phyloP scores from a whole-genome alignment of 2,888 invertebrate genomes.

The Phaedon cochleariae region DNA sequence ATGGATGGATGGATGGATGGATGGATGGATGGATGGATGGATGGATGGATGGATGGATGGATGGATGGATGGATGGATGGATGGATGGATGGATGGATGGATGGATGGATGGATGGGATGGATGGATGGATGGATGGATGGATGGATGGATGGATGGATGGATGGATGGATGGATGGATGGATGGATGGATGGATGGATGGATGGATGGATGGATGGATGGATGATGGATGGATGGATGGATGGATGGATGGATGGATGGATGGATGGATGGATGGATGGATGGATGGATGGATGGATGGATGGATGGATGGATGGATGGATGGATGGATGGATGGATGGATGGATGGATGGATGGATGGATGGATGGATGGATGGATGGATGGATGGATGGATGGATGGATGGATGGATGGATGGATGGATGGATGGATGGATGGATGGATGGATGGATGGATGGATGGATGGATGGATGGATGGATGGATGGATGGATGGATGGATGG shows the following conservation, averaged over 20 bases:
- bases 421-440: too few species aligned
- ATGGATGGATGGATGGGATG: too few species aligned
- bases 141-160: slow-evolving; percentile 4
- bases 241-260: slow-evolving; percentile 11
- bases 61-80: slow-evolving; percentile 4
- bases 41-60: slow-evolving; percentile 4
- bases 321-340: slow-evolving; percentile 11
- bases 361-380: slow-evolving; percentile 11
- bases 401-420: too few species aligned
- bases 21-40: slow-evolving; percentile 4
- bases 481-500: too few species aligned
- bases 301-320: slow-evolving; percentile 11
- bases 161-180: slow-evolving; percentile 5
- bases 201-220: slow-evolving; percentile 4
- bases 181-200: slow-evolving; percentile 2
- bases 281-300: slow-evolving; percentile 11
- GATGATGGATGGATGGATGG: slow-evolving; percentile 11
- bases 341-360: slow-evolving; percentile 11
- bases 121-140: too few species aligned
- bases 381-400: too few species aligned
- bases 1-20: slow-evolving; percentile 5
- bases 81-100: slow-evolving; percentile 4
- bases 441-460: too few species aligned
- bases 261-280: slow-evolving; percentile 11
- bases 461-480: too few species aligned